These are phyloP conservation scores for Galaxea fascicularis DNA, from an alignment of 92 coral and sea anemone genomes.

Conservation along the genomic window DNA sequence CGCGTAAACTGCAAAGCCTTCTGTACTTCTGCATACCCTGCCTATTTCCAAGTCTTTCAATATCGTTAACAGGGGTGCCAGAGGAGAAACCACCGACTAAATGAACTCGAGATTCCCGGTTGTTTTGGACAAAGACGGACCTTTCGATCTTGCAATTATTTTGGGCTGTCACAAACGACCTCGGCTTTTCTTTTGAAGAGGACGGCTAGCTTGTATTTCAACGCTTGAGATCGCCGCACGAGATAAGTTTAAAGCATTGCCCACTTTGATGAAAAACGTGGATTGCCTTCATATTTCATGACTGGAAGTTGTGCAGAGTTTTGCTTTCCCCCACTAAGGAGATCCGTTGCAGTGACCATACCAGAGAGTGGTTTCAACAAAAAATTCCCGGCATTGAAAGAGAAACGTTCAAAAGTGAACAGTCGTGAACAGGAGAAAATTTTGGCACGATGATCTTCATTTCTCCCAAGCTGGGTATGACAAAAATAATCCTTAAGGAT, in stretches of 20 bases:
- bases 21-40: constrained; percentile 53
- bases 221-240: constrained; percentile 65
- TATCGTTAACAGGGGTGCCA: constrained; percentile 72
- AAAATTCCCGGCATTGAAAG: constrained; percentile 49
- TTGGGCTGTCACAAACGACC: constrained; percentile 85
- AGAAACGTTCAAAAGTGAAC: constrained; percentile 63
- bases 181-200: constrained; percentile 38
- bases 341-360: constrained; percentile 70
- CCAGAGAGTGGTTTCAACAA: constrained; percentile 83
- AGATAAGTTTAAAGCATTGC: constrained; percentile 47
- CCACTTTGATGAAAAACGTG: too few species aligned
- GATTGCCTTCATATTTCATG: too few species aligned
- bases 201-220: constrained; percentile 71
- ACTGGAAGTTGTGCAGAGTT: too few species aligned
- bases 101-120: constrained; percentile 62
- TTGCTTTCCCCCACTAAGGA: too few species aligned
- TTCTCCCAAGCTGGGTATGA: constrained; percentile 78
- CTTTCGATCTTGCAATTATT: constrained; percentile 71
- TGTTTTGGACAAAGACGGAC: constrained; percentile 47
- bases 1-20: constrained; percentile 59
- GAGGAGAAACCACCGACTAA: constrained; percentile 70
- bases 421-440: constrained; percentile 61
- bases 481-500: constrained; percentile 70
- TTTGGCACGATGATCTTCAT: constrained; percentile 81
- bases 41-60: constrained; percentile 30